Base-by-base conservation (phyloP, 2,797 vertebrate genomes). In the Liasis olivaceus region DNA sequence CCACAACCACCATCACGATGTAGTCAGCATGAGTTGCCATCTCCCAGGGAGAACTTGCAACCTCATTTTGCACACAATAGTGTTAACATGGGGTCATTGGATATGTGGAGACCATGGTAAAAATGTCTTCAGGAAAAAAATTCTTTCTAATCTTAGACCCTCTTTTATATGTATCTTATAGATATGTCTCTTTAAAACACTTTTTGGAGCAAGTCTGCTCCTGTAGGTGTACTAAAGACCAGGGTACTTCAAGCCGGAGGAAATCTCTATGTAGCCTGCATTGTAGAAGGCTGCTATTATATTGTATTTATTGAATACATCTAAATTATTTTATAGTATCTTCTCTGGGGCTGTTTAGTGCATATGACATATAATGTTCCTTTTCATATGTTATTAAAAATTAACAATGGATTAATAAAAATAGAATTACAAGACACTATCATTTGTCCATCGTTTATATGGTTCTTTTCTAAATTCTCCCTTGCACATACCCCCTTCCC, bases 31-130 rank as follows among this genome's bases (percentile, higher is more conserved):
- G 91, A 96, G n/a, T 91, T 94, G 64, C 94, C 8, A 0, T 84
- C 96, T 90, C 93, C 96, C 85, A 93, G 95, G 85, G 96, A 96
- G 93, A 95, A 96, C 90, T 95, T 97, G 89, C 96, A 95, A 92
- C 95, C 96, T 28, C 96, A 96, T 93, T 95, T 97, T 95, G 96
- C 95, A 84, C 94, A 93, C 91, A 97, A 97, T 94, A 97, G 94
- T 93, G 96, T 97, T 54, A 97, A 96, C 91, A 93, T 98, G 93
- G 97, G 97, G 36, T 96, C 98, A 87, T 96, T 98, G 97, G 98
- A 98, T 95, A 99, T 99, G 98, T 99, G 98, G 99, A 98, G 98
- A 96, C 98, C 99, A 0, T 99, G 99, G 98, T 99, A 98, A 98
- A 93, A 96, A 89, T 42, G 85, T 64, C n/a, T 77, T 95, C 36